Evolutionary conservation across 2,113 vertebrate genomes (phyloP), one percentile per base, ranked within the genome.

Genomic region (Pteruthius melanotis): DNA sequence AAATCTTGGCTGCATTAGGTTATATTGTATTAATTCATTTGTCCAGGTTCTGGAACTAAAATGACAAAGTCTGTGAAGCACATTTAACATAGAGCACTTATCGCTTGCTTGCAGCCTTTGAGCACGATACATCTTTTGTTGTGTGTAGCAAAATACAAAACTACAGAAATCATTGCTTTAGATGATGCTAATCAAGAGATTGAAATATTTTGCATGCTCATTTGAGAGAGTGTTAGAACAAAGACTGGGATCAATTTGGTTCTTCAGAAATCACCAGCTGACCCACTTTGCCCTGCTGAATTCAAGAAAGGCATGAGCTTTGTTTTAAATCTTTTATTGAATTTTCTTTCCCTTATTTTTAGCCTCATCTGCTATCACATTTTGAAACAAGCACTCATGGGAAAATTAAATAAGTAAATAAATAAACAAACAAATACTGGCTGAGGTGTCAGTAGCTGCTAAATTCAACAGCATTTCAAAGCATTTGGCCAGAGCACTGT

Each of bases 311-410:
- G 79, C 10, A 0, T 53, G 21, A 90, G 82, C 72, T 93, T 88
- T 83, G 75, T 74, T 90, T 80, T 63, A 92, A 83, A 90, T 54
- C 20, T 20, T 77, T 74, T 74, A 74, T 66, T 90, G 50, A 93
- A 60, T 70, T 90, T 31, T 42, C 50, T 79, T 23, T 35, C 39
- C 57, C 70, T 79, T 91, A 24, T 26, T 93, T 86, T 86, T 74
- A 47, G 50, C 56, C 52, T 93, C 49, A 21, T 57, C 86, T 52
- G 53, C 59, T 39, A 11, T n/a, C 52, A n/a, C 65, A 35, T 53
- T 71, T 72, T 42, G 45, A 94, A 92, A 79, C 23, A 35, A 93
- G 42, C 37, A 44, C 30, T 45, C 4, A 1, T 15, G 21, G 33
- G 31, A 75, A 88, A 77, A 84, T 30, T 23, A 88, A 72, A 57